A percentile compares a stretch with the other conserved stretches of the same genome.
phyloP scores from a whole-genome alignment of 2,888 invertebrate genomes.

The Rhogogaster chlorosoma region DNA sequence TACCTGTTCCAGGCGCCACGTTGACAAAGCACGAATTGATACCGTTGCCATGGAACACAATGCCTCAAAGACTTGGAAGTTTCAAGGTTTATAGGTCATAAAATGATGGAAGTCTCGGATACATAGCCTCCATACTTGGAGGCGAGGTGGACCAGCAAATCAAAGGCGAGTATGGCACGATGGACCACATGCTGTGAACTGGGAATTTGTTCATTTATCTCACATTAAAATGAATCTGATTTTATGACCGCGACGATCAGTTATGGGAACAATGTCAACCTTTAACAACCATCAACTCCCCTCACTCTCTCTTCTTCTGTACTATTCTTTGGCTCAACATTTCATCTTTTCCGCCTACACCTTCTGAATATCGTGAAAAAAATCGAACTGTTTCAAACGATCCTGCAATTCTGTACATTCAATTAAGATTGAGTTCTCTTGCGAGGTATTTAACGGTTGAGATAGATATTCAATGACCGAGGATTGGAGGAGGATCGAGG shows the following conservation, averaged over 20 bases:
- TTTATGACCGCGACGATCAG: constrained; percentile 55
- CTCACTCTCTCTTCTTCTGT: not conserved
- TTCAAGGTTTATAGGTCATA: constrained; percentile 65
- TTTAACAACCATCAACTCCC: not conserved
- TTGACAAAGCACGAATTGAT: constrained; percentile 26
- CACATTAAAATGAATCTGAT: constrained; percentile 58
- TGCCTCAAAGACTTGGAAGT: constrained; percentile 51
- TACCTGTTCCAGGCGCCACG: constrained; percentile 53
- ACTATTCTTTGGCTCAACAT: not conserved
- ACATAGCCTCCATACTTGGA: not conserved
- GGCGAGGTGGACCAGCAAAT: not conserved
- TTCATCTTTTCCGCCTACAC: not conserved
- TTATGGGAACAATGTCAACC: constrained; percentile 60
- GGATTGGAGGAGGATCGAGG: not conserved
- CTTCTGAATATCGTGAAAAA: not conserved
- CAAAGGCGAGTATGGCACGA: constrained; percentile 26
- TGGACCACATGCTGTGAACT: constrained; percentile 61
- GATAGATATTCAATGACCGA: not conserved
- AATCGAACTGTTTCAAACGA: not conserved
- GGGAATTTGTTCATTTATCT: constrained; percentile 62
- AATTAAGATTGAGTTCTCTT: not conserved
- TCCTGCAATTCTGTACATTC: not conserved
- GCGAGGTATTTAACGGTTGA: not conserved
- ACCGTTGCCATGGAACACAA: constrained; percentile 47
- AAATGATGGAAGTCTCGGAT: constrained; percentile 54